A percentile compares a stretch with the other conserved stretches of the same genome.
phyloP scores from a whole-genome alignment of 2,113 vertebrate genomes.

The Phyllostomus discolor region DNA sequence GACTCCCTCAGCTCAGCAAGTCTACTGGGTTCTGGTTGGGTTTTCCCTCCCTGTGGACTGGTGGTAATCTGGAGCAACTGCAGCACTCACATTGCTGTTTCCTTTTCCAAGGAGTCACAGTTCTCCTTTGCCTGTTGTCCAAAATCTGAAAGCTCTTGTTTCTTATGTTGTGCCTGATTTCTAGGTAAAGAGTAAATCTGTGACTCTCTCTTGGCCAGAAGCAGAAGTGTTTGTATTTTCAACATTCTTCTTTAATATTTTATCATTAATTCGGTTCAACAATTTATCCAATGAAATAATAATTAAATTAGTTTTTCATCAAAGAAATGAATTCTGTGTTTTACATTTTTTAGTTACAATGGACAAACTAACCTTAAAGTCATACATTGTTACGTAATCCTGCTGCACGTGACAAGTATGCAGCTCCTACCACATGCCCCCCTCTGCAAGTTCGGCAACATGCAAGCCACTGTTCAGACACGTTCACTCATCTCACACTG shows the following conservation, averaged over 20 bases:
- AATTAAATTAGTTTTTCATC: no score
- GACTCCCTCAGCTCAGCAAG: background rate
- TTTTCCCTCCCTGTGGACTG: background rate
- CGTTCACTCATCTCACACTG: background rate
- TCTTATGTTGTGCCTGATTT: background rate
- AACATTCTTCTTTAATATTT: background rate
- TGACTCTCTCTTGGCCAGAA: background rate
- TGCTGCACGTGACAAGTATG: background rate
- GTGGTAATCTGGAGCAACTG: background rate
- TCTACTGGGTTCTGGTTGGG: background rate
- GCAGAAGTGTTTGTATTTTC: background rate
- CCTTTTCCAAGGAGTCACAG: background rate
- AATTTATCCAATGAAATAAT: background rate
- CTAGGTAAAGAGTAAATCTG: background rate
- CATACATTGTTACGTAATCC: background rate
- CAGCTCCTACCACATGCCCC: background rate
- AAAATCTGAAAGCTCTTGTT: background rate
- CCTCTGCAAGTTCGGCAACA: background rate
- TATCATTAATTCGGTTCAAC: background rate
- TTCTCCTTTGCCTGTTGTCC: background rate
- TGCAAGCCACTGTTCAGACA: background rate
- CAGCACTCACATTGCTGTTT: background rate
- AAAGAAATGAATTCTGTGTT: background rate
- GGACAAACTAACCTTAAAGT: background rate
- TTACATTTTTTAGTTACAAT: background rate